Evolutionary conservation across 2,888 invertebrate species (phyloP), one percentile per base, ranked within the genome.

Genomic region (Bugulina stolonifera): DNA sequence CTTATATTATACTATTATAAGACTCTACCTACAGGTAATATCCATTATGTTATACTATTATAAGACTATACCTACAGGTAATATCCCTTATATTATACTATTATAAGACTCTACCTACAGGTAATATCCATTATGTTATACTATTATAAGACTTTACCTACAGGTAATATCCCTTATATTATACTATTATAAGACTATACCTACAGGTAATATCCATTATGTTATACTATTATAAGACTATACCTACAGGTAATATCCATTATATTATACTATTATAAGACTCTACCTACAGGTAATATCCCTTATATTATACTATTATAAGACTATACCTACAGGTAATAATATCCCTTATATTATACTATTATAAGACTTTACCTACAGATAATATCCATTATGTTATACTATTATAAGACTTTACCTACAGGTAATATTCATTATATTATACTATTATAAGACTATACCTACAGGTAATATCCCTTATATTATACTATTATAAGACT

Each of bases 1-100:
- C n/a, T n/a, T n/a, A 84, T 84, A 1, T 76, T 86, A 43, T 86
- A 86, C 77, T 85, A 82, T 75, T 86, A 84, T 76, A 77, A 80
- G 1, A 72, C 73, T 1, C 74, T 84, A 54, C 85, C 85, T 2
- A 81, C 82, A 78, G 82, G 85, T 85, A 74, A 73, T 43, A 43
- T 43, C 5, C 18, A 43, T 43, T 43, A 43, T 43, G 18, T 43
- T 43, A 43, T 43, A 43, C 10, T 43, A 43, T 10, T 43, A 43
- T 18, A 18, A 43, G 10, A 43, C 18, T 10, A 18, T 43, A 43
- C 43, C 18, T 10, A 5, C 43, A 43, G 43, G 43, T 43, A 43
- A 10, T 18, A 43, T n/a, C n/a, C n/a, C n/a, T 43, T 43, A 43
- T 43, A 18, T 5, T 43, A 43, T 43, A 43, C 43, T 43, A 10